These are phyloP conservation scores for Anoplophora glabripennis DNA, from an alignment of 1,140 invertebrate genomes.

Conservation along the genomic window DNA sequence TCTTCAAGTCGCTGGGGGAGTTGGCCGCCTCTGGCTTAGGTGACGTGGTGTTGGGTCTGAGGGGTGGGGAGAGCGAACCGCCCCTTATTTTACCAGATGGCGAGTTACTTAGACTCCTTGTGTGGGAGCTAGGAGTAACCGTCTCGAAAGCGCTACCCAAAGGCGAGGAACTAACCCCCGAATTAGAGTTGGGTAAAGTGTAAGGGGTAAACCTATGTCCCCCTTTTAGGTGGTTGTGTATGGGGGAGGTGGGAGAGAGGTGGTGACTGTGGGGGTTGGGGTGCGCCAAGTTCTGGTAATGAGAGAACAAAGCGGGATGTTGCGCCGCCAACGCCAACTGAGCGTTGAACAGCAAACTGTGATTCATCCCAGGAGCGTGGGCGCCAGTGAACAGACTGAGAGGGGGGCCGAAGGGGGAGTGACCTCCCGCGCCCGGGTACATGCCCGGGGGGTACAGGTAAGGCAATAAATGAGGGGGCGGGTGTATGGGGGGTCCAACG, in stretches of 20 bases:
- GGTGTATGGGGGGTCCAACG: slow-evolving; percentile 82
- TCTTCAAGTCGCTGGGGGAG: slow-evolving; percentile 78
- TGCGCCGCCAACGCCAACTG: slow-evolving; percentile 78
- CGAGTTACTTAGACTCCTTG: slow-evolving; percentile 66
- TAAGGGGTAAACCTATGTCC: slow-evolving; percentile 81
- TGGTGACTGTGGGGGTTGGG: slow-evolving; percentile 53
- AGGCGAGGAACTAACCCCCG: slow-evolving; percentile 52
- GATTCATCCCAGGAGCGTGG: slow-evolving; percentile 59
- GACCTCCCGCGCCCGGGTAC: slow-evolving; percentile 62
- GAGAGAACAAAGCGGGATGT: slow-evolving; percentile 71
- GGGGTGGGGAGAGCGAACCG: slow-evolving; percentile 54
- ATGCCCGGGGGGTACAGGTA: slow-evolving; percentile 86
- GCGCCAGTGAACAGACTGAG: slow-evolving; percentile 58
- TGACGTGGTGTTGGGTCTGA: slow-evolving; percentile 49
- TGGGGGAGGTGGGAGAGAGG: slow-evolving; percentile 49
- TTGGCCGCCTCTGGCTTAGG: slow-evolving; percentile 46
- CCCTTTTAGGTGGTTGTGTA: slow-evolving; percentile 53
- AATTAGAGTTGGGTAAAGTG: slow-evolving; percentile 59
- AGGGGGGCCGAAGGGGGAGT: slow-evolving; percentile 68
- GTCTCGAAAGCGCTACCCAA: slow-evolving; percentile 80
- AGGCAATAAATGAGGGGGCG: slow-evolving; percentile 75
- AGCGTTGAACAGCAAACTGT: slow-evolving; percentile 78
- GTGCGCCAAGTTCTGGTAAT: slow-evolving; percentile 60
- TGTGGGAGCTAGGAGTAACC: slow-evolving; percentile 68
- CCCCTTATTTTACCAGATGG: slow-evolving; percentile 51